phyloP scores from a whole-genome alignment of 2,113 vertebrate genomes.

The Elgaria multicarinata region DNA sequence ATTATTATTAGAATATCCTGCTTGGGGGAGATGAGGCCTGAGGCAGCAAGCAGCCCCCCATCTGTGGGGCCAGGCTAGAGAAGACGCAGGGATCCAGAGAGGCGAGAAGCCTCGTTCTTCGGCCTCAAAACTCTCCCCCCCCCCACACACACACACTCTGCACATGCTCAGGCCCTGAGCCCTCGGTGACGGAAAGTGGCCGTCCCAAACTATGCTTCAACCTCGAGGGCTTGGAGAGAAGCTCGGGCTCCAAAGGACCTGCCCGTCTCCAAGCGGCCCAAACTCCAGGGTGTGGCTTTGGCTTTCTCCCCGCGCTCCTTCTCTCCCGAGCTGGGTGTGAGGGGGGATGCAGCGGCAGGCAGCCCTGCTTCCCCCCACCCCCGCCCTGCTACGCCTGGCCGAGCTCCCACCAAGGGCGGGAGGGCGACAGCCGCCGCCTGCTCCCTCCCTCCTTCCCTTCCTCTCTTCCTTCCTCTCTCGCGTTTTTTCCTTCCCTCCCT shows the following conservation, averaged over 20 bases:
- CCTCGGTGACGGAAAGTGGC: neutral
- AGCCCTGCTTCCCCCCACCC: no score
- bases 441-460: neutral
- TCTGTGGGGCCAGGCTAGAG: no score
- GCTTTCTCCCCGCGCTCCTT: neutral
- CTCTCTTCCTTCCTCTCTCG: neutral
- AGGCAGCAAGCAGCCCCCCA: no score
- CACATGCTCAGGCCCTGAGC: neutral
- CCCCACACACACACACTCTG: neutral
- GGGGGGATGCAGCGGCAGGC: no score
- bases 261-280: neutral
- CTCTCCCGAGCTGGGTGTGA: no score
- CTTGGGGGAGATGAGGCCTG: no score
- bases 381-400: neutral
- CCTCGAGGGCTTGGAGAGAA: no score
- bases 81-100: no score
- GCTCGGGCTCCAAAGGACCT: neutral
- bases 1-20: no score
- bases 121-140: no score
- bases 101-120: no score
- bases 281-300: neutral
- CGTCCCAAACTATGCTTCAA: neutral
- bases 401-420: neutral
- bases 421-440: neutral
- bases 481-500: neutral